Percentiles rank a stretch among this genome's conserved stretches.
Evolutionary conservation across 2,113 vertebrate genomes (phyloP).

Genomic region (Isurus oxyrinchus): DNA sequence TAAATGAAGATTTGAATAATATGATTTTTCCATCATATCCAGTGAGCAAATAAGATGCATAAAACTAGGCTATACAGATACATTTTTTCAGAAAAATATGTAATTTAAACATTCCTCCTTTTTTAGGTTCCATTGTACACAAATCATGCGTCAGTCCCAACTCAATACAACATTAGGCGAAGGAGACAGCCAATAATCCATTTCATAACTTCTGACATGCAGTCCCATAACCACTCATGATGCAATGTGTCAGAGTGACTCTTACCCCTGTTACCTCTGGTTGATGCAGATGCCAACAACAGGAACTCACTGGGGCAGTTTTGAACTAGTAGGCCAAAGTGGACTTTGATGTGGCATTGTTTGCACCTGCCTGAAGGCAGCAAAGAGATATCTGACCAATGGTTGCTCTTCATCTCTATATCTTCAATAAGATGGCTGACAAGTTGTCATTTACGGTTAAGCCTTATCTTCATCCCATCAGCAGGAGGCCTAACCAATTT

Average conservation of each 20-base stretch:
- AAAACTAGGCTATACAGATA: neutral
- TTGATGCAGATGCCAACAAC: neutral
- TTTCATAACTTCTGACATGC: neutral
- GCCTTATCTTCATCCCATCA: too few species aligned
- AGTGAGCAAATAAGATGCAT: neutral
- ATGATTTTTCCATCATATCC: neutral
- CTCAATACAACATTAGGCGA: neutral
- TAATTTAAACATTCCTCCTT: neutral
- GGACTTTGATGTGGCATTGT: neutral
- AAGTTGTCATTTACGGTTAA: too few species aligned
- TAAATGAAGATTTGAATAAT: neutral
- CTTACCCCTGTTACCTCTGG: neutral
- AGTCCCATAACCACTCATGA: neutral
- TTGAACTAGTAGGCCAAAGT: neutral
- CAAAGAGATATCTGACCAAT: too few species aligned
- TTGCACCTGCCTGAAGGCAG: neutral
- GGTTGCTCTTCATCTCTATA: too few species aligned
- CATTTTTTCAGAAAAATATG: neutral
- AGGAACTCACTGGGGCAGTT: neutral
- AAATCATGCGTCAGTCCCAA: neutral
- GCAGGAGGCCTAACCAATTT: too few species aligned
- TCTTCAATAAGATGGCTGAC: neutral
- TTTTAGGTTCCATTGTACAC: neutral
- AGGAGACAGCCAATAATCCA: neutral
- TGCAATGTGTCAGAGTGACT: too few species aligned